Evolutionary conservation across 1,140 invertebrate species (phyloP), one percentile per base, ranked within the genome.

Genomic region (Drosophila repleta): DNA sequence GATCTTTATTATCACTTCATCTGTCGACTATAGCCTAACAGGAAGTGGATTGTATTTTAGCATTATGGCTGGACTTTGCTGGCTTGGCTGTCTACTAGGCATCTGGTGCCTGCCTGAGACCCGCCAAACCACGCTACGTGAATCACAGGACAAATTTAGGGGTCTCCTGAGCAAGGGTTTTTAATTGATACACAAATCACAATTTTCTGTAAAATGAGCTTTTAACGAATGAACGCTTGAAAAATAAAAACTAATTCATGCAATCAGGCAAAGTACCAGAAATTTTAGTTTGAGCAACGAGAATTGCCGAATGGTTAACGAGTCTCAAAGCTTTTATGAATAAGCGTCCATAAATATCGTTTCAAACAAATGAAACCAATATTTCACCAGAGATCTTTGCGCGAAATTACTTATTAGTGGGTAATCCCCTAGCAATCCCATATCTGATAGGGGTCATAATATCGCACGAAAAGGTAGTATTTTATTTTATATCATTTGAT

Each of bases 41-140:
- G 37, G 68, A n/a, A 21, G 35, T 5, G 10, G n/a, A 11, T 49
- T 41, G n/a, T 85, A 49, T 55, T 90, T 90, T 26, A 63, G 66
- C 13, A 8, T 67, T 6, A 2, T 89, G 35, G 89, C 71, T 3
- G 55, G 5, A 18, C 15, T 90, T 10, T 87, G 52, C 4, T 0
- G 87, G 1, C n/a, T 65, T 0, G 85, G 66, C 3, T 76, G 58
- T 3, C 0, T 84, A 0, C 3, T 72, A 3, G 76, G 62, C 2
- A 49, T 78, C 11, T 26, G 63, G 11, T 53, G 49, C n/a, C 24
- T 91, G 21, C 90, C 90, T 13, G 90, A 91, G 67, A 91, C 90
- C 1, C 74, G 45, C 18, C 0, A 35, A 21, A 37, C 56, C 20
- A 79, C 90, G 3, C 39, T 91, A 10, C 81, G 76, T 0, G 79